Evolutionary conservation across 2,888 invertebrate genomes (phyloP), one percentile per base, ranked within the genome.

Genomic region (Corbicula japonica): DNA sequence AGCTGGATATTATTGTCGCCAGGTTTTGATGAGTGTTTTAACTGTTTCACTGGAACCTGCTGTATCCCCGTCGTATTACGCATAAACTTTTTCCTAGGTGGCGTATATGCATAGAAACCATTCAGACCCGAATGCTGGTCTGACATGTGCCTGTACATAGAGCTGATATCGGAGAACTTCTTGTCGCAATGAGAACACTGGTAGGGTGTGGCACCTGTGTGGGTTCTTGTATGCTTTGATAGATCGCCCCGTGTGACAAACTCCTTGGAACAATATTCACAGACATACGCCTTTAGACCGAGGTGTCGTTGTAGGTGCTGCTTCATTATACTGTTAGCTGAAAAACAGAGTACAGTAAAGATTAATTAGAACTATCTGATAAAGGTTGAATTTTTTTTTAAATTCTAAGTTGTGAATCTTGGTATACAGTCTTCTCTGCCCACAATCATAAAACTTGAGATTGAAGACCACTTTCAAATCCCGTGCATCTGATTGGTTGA

Each of bases 231-330:
- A 35, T 78, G 78, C 48, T 78, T 78, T 56, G 68, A 74, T 0
- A 78, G 65, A 35, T 78, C 78, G n/a, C 78, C 78, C 26, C 58
- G 62, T 5, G 69, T 74, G 2, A 78, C 78, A 63, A 78, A 78
- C 23, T 32, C 73, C 35, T 73, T 73, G 44, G 73, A 78, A 50
- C 78, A 78, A 44, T 58, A 46, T 48, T 78, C 78, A 78, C 78
- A 78, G 4, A 78, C 62, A 23, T 38, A 78, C 18, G 56, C 48
- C 58, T 78, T 78, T 52, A 78, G 34, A 3, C 65, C 73, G 15
- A 78, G 56, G 50, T 78, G 78, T 30, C 78, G 34, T 41, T 62
- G 28, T 23, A 78, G 28, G 50, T 78, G 78, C 23, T 74, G 73
- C 26, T 63, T 78, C 30, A 73, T n/a, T 3, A 63, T 56, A n/a